A percentile compares a stretch with the other conserved stretches of the same genome.
Evolutionary conservation across 2,113 vertebrate species (phyloP).

Genomic region (Halcyon malimbica): DNA sequence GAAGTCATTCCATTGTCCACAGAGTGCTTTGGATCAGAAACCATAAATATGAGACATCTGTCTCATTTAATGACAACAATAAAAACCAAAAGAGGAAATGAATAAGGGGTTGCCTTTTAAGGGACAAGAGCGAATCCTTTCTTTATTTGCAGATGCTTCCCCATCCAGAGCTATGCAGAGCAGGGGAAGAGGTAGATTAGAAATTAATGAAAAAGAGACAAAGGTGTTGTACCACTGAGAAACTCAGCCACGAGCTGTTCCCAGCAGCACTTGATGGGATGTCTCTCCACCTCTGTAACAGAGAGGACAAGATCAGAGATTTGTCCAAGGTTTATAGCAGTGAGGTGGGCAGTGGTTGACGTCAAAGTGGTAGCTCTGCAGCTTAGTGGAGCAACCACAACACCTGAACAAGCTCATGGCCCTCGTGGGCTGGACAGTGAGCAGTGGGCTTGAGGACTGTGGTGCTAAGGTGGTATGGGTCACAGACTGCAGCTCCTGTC

Average conservation of each 20-base stretch:
- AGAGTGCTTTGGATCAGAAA: background rate
- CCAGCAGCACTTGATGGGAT: background rate
- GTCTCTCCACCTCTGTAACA: background rate
- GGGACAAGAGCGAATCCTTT: background rate
- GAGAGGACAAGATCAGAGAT: background rate
- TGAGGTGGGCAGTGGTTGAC: accelerated
- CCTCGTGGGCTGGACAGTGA: accelerated
- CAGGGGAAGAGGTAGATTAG: background rate
- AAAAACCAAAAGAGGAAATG: background rate
- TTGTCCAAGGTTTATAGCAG: background rate
- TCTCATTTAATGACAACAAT: background rate
- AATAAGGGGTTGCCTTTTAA: background rate
- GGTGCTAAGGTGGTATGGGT: background rate
- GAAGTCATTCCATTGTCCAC: background rate
- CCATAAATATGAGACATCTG: background rate
- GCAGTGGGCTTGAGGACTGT: background rate
- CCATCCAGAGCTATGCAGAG: background rate
- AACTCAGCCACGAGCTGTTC: background rate
- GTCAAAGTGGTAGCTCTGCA: accelerated
- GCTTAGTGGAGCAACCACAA: background rate
- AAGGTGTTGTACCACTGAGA: background rate
- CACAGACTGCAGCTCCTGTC: background rate
- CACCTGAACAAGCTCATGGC: accelerated
- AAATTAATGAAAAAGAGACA: slow-evolving; percentile 11
- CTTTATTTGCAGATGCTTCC: slow-evolving; percentile 26